Base-by-base conservation (phyloP, 1,140 invertebrate species). In the Pseudachorutes palmiensis region DNA sequence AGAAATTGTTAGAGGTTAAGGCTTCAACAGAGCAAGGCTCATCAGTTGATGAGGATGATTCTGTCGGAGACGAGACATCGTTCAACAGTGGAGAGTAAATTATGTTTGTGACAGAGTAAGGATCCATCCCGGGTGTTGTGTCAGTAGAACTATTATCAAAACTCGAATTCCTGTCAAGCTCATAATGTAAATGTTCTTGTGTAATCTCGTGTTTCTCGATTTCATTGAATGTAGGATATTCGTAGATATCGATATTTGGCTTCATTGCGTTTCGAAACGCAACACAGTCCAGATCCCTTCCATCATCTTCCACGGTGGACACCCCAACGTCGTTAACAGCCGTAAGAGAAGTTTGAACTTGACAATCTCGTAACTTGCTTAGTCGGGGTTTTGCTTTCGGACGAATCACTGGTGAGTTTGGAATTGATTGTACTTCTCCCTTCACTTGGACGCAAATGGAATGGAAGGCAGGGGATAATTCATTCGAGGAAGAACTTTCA, bases 31-130 rank as follows among this genome's bases (percentile, higher is more conserved):
- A 45, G 19, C 36, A 45, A 19, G 36, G 36, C 19, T 24, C 30
- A n/a, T 41, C 28, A 19, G 70, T 51, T 0, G 64, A 64, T 30
- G 5, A 45, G n/a, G 26, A 16, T 12, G 64, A 61, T 2, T 32
- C 41, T 19, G 58, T 29, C 12, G 72, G 65, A 1, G 72, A 73
- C 0, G 62, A 55, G 3, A 70, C 24, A 59, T 73, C 72, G 48
- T 74, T 71, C 5, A 74, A 55, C 14, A 74, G 41, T 19, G 72
- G 72, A n/a, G 72, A 74, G 29, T 74, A 74, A 19, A 74, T 64
- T n/a, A 74, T 74, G 48, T 71, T 74, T 26, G 72, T 74, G 31
- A 65, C 41, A 1, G 64, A 32, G n/a, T 58, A 64, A 29, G 33
- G 58, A 19, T 66, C 55, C 26, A 55, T 62, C 2, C 67, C 70